Conservation (phyloP, 2,113 vertebrate species). For the Clinocottus analis region DNA sequence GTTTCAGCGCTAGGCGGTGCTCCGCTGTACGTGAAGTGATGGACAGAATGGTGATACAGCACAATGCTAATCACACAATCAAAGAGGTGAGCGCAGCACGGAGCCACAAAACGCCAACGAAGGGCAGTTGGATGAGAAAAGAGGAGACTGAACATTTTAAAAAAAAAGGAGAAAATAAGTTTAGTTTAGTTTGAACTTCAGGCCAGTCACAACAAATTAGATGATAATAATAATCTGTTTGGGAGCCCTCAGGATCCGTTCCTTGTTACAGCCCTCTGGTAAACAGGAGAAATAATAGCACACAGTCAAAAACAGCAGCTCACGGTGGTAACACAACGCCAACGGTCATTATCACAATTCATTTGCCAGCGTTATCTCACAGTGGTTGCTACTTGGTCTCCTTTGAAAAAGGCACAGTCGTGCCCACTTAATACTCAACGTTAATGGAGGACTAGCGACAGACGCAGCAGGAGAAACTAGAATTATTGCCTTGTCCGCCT, state of each 20-base stretch:
- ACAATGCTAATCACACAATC: conserved; percentile 69
- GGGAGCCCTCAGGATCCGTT: conserved; percentile 5
- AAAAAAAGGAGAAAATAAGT: conserved; percentile 1
- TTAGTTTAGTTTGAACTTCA: conserved; percentile 19
- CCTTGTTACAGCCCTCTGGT: conserved; percentile 1
- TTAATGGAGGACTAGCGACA: background rate
- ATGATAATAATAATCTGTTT: conserved; percentile 15
- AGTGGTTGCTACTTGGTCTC: conserved; percentile 15
- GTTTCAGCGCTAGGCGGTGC: conserved; percentile 46
- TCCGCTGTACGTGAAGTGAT: conserved; percentile 50
- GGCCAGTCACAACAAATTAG: conserved; percentile 20
- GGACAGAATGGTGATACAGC: conserved; percentile 63
- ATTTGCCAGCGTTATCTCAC: conserved; percentile 36
- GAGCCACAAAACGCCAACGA: background rate
- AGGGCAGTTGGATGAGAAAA: conserved; percentile 12
- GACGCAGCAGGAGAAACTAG: background rate
- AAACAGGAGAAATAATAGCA: conserved; percentile 29
- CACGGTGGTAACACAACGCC: conserved; percentile 11
- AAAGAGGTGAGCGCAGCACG: conserved; percentile 28
- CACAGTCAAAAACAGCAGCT: conserved; percentile 9
- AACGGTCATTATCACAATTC: conserved; percentile 30
- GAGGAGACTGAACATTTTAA: background rate
- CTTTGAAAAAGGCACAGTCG: conserved; percentile 28
- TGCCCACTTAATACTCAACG: background rate
- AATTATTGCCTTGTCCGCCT: background rate